Conservation (phyloP, 23 tunicate species). For the Trididemnum miniatum region DNA sequence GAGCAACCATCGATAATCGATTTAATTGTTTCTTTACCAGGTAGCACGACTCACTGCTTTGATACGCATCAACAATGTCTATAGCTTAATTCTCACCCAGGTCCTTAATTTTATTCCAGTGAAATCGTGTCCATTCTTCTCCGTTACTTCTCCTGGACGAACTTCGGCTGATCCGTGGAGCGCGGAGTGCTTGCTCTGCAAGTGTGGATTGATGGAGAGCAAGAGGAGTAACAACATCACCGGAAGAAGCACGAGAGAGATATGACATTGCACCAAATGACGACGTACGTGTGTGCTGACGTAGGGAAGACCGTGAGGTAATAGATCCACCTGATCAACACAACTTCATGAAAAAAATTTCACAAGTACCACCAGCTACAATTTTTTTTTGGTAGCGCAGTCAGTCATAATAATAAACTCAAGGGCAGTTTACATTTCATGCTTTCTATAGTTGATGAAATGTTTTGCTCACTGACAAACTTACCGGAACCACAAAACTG, state of each 20-base stretch:
- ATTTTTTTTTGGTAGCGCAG: too few relatives aligned
- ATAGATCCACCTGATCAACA: not conserved
- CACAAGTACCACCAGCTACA: too few relatives aligned
- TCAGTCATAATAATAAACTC: too few relatives aligned
- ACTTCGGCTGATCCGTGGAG: conserved; percentile 41
- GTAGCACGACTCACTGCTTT: not conserved
- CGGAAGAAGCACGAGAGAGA: conserved; percentile 47
- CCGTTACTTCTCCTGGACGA: conserved; percentile 79
- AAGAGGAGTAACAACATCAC: conserved; percentile 30
- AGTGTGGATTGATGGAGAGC: conserved; percentile 46
- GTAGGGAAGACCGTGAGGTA: not conserved
- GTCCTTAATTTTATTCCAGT: conserved; percentile 88
- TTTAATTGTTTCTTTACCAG: not conserved
- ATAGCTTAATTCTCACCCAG: conserved; percentile 78
- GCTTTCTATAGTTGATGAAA: too few relatives aligned
- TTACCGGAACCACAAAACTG: too few relatives aligned
- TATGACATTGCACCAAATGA: conserved; percentile 30
- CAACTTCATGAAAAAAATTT: too few relatives aligned
- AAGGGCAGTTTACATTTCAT: too few relatives aligned
- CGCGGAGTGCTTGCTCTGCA: conserved; percentile 39
- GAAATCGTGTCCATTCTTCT: conserved; percentile 82
- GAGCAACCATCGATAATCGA: too few relatives aligned
- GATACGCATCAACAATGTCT: too few relatives aligned
- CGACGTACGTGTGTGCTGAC: conserved; percentile 23
- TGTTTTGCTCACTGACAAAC: too few relatives aligned